Base-by-base conservation (phyloP, 2,888 invertebrate species). In the Strigamia transsilvanica region DNA sequence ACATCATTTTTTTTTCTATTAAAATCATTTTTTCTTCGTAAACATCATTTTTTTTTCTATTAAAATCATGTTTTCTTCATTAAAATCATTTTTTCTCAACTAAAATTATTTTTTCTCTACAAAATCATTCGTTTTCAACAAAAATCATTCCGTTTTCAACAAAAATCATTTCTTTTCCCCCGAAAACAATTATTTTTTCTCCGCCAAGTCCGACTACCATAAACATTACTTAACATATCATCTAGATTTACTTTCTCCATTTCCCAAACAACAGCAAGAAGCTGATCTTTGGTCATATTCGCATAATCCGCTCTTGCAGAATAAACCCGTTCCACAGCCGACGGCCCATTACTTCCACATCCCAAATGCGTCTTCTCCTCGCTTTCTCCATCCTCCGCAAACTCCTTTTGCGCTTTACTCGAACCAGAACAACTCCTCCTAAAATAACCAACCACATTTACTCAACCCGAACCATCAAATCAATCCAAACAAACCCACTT, bases 211-310 rank as follows among this genome's bases (percentile, higher is more conserved):
- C 3, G 7, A 34, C 34, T 34, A 34, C 13, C 10, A n/a, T n/a
- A n/a, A n/a, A n/a, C n/a, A n/a, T n/a, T n/a, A 27, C 34, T 32
- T 79, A 34, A 79, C 34, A 34, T 34, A 5, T 34, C 3, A 2
- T 2, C 4, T 6, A 5, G 10, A 80, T 46, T 80, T 51, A 80
- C 80, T 21, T 80, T 80, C 13, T 80, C 80, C 80, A 80, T 42
- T 18, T 41, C 46, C 10, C 2, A 4, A 21, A 80, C 6, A 23
- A 51, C 42, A 18, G 23, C 15, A 21, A 80, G 5, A 15, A 80
- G 51, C 23, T 80, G 80, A 23, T 42, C 51, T 51, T 23, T 42
- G 18, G 23, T 80, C 80, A 80, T 80, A 12, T 12, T 32, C 6
- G 2, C 23, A 21, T 80, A 80, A 21, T 80, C 79, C 34, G 5